These are phyloP conservation scores for Apodemia mormo DNA, from an alignment of 2,888 invertebrate genomes.

Conservation along the genomic window DNA sequence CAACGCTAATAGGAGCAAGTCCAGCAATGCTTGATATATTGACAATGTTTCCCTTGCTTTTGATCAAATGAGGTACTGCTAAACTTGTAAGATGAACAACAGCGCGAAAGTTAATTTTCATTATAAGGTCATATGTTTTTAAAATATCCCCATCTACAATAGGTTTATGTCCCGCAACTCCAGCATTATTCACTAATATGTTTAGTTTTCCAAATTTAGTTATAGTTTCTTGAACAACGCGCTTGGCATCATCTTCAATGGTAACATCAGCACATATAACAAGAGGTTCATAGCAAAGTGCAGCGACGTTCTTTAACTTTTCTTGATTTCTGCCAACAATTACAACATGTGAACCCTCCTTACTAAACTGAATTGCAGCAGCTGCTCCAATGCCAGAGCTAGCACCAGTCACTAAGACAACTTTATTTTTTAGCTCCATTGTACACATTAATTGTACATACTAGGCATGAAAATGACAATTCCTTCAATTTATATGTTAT, in stretches of 20 bases:
- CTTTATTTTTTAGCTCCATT: neutral
- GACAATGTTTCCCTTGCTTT: conserved; percentile 50
- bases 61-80: conserved; percentile 46
- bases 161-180: neutral
- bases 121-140: conserved; percentile 43
- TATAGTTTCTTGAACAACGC: neutral
- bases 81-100: conserved; percentile 43
- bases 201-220: neutral
- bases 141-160: neutral
- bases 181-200: conserved; percentile 2
- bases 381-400: conserved; percentile 10
- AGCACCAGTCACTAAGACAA: conserved; percentile 2
- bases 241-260: neutral
- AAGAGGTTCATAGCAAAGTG: neutral
- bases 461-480: neutral
- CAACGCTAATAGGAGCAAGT: neutral
- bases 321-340: conserved; percentile 12
- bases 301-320: neutral
- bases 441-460: neutral
- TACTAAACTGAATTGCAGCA: neutral
- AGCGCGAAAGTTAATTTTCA: conserved; percentile 49
- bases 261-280: conserved; percentile 1
- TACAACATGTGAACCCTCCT: neutral
- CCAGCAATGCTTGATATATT: conserved; percentile 48
- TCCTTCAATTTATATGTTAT: neutral